A percentile compares a stretch with the other conserved stretches of the same genome.
These are phyloP conservation scores for Meteorus colon DNA, from an alignment of 2,888 invertebrate genomes.

Conservation along the genomic window DNA sequence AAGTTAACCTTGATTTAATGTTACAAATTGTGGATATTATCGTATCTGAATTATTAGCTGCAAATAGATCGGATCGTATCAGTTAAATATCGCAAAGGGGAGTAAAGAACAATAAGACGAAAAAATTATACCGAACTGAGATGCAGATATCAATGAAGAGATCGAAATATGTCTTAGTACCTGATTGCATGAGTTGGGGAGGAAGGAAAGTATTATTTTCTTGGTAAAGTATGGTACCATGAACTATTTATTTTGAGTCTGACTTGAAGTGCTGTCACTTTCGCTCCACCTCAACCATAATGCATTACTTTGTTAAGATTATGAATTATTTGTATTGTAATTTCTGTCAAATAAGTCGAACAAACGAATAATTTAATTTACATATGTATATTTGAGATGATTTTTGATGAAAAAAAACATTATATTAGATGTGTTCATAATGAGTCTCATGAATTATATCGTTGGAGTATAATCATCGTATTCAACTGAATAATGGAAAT, in stretches of 20 bases:
- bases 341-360: neutral
- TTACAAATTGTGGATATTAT: constrained; percentile 74
- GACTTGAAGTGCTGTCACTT: neutral
- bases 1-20: constrained; percentile 74
- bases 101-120: no score
- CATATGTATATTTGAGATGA: constrained; percentile 7
- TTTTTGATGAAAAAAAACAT: constrained; percentile 12
- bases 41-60: constrained; percentile 64
- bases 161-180: constrained; percentile 46
- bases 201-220: constrained; percentile 21
- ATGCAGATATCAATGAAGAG: constrained; percentile 2
- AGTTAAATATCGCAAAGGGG: constrained; percentile 38
- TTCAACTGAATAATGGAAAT: neutral
- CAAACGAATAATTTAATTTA: constrained; percentile 7
- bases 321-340: constrained; percentile 1
- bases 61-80: constrained; percentile 57
- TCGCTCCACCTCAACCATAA: constrained; percentile 10
- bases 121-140: neutral
- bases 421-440: constrained; percentile 7
- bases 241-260: neutral
- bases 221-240: neutral
- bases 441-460: neutral
- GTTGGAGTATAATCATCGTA: neutral
- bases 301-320: neutral
- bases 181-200: constrained; percentile 49